Percentiles rank a stretch among this genome's conserved stretches.
Evolutionary conservation across 2,113 vertebrate genomes (phyloP).

Genomic region (Ophiodon elongatus): DNA sequence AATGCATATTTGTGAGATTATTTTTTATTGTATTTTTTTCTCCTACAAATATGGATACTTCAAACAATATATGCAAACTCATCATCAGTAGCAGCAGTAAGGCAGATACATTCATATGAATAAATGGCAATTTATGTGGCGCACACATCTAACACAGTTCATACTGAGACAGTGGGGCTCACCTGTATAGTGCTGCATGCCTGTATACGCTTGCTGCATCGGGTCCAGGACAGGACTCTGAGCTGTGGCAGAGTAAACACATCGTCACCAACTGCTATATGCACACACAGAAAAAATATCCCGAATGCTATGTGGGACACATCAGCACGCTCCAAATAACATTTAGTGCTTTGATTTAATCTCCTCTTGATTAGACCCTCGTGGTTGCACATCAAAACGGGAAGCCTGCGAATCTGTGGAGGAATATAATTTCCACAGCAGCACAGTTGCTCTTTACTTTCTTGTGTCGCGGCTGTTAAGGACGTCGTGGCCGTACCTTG

Average conservation of each 20-base stretch:
- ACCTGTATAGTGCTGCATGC: constrained; percentile 97
- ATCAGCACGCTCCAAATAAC: constrained; percentile 51
- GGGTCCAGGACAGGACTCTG: constrained; percentile 93
- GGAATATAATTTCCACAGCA: neutral
- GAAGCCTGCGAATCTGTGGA: constrained; percentile 26
- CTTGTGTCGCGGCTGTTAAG: neutral
- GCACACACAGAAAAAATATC: constrained; percentile 10
- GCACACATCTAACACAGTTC: neutral
- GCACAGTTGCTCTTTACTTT: neutral
- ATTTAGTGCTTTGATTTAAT: constrained; percentile 36
- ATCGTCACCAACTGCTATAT: constrained; percentile 35
- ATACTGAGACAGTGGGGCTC: constrained; percentile 29
- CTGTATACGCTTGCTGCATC: constrained; percentile 93
- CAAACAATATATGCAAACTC: neutral
- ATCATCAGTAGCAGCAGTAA: neutral
- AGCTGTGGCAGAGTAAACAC: constrained; percentile 81
- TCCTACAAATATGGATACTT: neutral
- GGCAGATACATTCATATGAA: constrained; percentile 3
- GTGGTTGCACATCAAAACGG: constrained; percentile 7
- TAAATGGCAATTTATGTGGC: neutral
- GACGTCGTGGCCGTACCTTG: constrained; percentile 81
- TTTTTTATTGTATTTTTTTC: neutral
- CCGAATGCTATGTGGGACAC: constrained; percentile 45
- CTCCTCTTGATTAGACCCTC: constrained; percentile 31
- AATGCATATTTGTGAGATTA: neutral